Base-by-base conservation (phyloP, 2,113 vertebrate species). In the Myodes glareolus region DNA sequence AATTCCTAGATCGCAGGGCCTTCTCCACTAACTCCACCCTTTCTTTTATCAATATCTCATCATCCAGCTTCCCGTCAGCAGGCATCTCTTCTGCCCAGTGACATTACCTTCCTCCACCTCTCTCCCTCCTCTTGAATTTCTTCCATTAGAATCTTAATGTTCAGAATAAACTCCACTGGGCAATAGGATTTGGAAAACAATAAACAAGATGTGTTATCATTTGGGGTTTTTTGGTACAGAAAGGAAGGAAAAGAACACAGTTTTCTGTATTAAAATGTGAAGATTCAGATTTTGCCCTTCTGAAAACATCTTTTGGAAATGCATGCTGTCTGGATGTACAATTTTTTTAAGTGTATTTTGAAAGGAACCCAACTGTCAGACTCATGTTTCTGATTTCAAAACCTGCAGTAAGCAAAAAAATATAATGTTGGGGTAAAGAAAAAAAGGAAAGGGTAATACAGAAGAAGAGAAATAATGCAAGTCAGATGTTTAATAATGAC, bases 261-360 rank as follows among this genome's bases (percentile, higher is more conserved):
- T n/a, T 92, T 75, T 95, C n/a, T 93, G 7, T 31, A 39, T 91
- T 45, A 65, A 85, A 93, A 23, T 92, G 36, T 70, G 36, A 67
- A 90, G 45, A 61, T 63, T 90, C 63, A 73, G 47, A 61, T 90
- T 88, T 88, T 93, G 11, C 63, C 21, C 36, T 94, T 31, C 72
- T 88, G 42, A 88, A 97, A 63, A 80, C 42, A 75, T 47, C 76
- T 85, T 93, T 92, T 36, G 88, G 14, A 91, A 78, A 52, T 67
- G 10, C 36, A 80, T 84, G 52, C n/a, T 27, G 10, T 39, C 33
- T 63, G 36, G 12, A 5, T 88, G 25, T 19, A 94, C 19, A 77
- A 45, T 88, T 90, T 31, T 85, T 65, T 82, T 29, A 10, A 31
- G 31, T 42, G 19, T 82, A 27, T 61, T 82, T 82, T 61, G 39